phyloP scores from a whole-genome alignment of 1,140 invertebrate species.

The Uloborus diversus region DNA sequence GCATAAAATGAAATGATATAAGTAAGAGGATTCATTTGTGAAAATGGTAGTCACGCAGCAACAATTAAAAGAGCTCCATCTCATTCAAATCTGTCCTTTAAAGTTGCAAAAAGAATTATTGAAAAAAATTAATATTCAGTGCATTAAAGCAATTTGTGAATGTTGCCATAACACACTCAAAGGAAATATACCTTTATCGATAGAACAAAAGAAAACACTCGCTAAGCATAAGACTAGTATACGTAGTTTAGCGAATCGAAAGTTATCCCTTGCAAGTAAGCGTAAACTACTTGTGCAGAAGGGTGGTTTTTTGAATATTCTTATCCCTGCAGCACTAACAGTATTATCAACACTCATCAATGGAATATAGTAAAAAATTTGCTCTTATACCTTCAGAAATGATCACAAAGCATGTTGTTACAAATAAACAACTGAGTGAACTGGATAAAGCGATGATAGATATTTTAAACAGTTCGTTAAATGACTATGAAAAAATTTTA shows the following conservation, averaged over 20 bases:
- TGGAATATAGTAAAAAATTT: background rate
- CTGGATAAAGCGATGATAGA: background rate
- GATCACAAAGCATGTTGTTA: background rate
- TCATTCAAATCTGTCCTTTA: background rate
- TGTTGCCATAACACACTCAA: background rate
- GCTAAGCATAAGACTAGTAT: background rate
- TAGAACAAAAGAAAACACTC: background rate
- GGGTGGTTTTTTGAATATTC: background rate
- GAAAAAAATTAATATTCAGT: background rate
- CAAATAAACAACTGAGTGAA: background rate
- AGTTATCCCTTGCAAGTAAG: background rate
- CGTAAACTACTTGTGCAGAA: background rate
- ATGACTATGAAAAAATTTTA: background rate
- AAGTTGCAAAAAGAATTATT: background rate
- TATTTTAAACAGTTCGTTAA: background rate
- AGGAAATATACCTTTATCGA: background rate
- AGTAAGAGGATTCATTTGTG: background rate
- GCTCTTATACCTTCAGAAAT: background rate
- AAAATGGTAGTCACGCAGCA: background rate
- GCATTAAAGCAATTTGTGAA: background rate
- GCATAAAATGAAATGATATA: background rate
- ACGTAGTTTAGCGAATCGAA: background rate
- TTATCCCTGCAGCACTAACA: background rate
- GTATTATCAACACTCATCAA: background rate
- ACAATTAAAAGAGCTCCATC: background rate